phyloP scores from a whole-genome alignment of 1,140 invertebrate species.

The Aphelenchoides fujianensis region DNA sequence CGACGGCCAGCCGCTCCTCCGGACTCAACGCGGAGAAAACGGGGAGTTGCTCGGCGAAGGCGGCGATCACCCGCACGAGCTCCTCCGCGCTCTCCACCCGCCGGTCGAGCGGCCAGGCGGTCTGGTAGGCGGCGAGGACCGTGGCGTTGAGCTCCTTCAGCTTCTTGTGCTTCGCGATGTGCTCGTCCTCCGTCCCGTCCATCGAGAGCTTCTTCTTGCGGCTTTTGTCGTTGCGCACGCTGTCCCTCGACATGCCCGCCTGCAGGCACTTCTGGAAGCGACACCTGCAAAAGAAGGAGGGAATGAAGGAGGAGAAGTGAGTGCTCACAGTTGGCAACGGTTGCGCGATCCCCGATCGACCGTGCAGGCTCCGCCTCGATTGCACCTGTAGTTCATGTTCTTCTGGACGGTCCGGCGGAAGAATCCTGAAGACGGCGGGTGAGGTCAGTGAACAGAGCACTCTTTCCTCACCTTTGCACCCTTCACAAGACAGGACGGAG shows the following conservation, averaged over 20 bases:
- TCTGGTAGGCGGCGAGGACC: not conserved
- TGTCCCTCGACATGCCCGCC: slow-evolving; percentile 11
- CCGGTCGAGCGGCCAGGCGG: not conserved
- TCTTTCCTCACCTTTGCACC: slow-evolving; percentile 12
- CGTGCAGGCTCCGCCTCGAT: slow-evolving; percentile 26
- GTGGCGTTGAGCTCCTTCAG: not conserved
- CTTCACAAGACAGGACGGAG: slow-evolving; percentile 18
- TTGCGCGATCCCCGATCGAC: slow-evolving; percentile 30
- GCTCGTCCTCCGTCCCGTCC: not conserved
- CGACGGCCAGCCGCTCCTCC: not conserved
- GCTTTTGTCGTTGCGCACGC: not conserved
- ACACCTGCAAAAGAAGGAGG: slow-evolving; percentile 9
- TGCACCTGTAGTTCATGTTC: slow-evolving; percentile 20
- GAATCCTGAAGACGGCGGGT: slow-evolving; percentile 25
- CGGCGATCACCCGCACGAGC: not conserved
- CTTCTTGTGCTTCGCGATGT: not conserved
- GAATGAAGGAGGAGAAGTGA: not conserved
- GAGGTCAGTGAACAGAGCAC: not conserved
- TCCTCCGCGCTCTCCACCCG: not conserved
- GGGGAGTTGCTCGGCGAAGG: not conserved
- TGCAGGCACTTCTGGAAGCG: slow-evolving; percentile 42
- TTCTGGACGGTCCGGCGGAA: slow-evolving; percentile 39
- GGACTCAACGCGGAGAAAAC: not conserved
- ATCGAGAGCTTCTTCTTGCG: not conserved
- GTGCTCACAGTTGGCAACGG: slow-evolving; percentile 26